Conservation (phyloP, 2,888 invertebrate genomes). For the Nezara viridula region DNA sequence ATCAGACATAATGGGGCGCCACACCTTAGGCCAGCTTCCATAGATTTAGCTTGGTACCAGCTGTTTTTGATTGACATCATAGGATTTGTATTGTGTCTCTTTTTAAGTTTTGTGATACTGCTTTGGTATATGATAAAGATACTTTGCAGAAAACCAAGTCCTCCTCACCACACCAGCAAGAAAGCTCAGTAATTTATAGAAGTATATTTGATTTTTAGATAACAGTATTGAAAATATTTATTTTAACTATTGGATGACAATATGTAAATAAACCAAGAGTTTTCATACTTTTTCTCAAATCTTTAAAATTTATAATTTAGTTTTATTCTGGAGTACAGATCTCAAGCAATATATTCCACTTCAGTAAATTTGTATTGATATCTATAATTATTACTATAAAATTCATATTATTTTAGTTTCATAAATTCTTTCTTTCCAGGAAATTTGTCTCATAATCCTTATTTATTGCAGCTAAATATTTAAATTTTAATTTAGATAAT, state of each 20-base stretch:
- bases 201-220: neutral
- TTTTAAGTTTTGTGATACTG: neutral
- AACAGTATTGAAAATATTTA: slow-evolving; percentile 16
- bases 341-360: too few relatives aligned
- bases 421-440: too few relatives aligned
- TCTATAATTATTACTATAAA: too few relatives aligned
- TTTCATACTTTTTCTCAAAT: neutral
- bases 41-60: slow-evolving; percentile 47
- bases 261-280: neutral
- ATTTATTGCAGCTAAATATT: too few relatives aligned
- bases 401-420: too few relatives aligned
- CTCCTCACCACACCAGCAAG: neutral
- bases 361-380: too few relatives aligned
- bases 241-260: neutral
- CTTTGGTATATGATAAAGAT: neutral
- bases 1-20: slow-evolving; percentile 33
- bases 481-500: too few relatives aligned
- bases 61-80: slow-evolving; percentile 20
- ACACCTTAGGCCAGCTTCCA: slow-evolving; percentile 33
- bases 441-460: too few relatives aligned
- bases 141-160: neutral
- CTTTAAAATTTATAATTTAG: too few relatives aligned
- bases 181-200: neutral
- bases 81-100: neutral
- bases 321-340: too few relatives aligned